Evolutionary conservation across 2,113 vertebrate genomes (phyloP).

Genomic region (Pluvialis apricaria): DNA sequence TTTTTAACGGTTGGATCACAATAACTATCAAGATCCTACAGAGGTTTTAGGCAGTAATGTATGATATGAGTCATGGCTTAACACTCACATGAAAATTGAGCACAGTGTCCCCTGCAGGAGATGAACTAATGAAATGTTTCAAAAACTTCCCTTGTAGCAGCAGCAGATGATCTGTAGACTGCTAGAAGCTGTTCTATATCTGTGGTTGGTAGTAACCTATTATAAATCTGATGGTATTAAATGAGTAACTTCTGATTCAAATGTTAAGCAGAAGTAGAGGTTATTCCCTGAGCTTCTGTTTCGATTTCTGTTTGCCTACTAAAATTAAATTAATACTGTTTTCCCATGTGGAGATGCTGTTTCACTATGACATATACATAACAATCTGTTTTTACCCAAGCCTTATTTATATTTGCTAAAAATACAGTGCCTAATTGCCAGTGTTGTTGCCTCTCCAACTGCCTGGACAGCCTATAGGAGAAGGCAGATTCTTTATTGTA

Average conservation of each 20-base stretch:
- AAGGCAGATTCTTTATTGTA: background rate
- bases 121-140: background rate
- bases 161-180: background rate
- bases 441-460: background rate
- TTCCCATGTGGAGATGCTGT: background rate
- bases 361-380: background rate
- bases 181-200: background rate
- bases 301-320: background rate
- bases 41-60: background rate
- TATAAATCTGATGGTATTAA: background rate
- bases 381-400: background rate
- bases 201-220: background rate
- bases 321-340: background rate
- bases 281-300: background rate
- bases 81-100: background rate
- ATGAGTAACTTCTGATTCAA: background rate
- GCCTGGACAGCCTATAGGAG: background rate
- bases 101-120: background rate
- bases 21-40: background rate
- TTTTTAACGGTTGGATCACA: background rate
- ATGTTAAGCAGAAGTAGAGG: background rate
- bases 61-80: background rate
- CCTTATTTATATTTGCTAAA: background rate
- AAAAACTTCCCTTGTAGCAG: background rate
- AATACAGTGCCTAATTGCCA: background rate